These are phyloP conservation scores for Hirtodrosophila alboralis DNA, from an alignment of 2,888 invertebrate genomes.

Conservation along the genomic window DNA sequence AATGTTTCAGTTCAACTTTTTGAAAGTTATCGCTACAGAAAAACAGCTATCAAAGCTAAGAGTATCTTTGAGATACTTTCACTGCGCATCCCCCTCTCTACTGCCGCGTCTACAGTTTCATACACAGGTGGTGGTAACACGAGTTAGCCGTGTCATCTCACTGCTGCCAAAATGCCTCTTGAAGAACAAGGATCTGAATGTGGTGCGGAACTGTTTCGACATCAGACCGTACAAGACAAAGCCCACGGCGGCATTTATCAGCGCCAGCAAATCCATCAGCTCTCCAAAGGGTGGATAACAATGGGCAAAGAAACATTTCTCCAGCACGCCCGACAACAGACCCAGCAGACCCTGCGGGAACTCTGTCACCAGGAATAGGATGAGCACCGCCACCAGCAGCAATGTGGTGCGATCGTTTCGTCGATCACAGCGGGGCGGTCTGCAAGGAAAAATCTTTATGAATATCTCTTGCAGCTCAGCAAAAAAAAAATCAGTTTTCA, in stretches of 20 bases:
- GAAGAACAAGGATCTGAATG: constrained; percentile 89
- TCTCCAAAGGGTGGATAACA: constrained; percentile 94
- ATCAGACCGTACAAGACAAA: constrained; percentile 97
- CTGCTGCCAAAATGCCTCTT: constrained; percentile 86
- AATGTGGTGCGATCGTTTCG: constrained; percentile 94
- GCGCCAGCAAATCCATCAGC: constrained; percentile 94
- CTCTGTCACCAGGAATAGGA: constrained; percentile 94
- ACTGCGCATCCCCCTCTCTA: not conserved
- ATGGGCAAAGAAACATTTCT: constrained; percentile 89
- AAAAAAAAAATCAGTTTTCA: not conserved
- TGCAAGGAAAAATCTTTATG: too few relatives aligned
- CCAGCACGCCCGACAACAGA: constrained; percentile 88
- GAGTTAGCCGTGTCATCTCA: constrained; percentile 83
- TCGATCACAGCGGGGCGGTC: constrained; percentile 87
- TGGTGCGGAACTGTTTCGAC: constrained; percentile 95
- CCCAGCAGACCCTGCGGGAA: constrained; percentile 93
- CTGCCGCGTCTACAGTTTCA: constrained; percentile 34
- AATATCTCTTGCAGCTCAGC: too few relatives aligned
- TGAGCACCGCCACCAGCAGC: constrained; percentile 93
- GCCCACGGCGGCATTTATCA: constrained; percentile 96
- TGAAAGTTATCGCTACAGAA: constrained; percentile 37
- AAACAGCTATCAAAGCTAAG: constrained; percentile 9
- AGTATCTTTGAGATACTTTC: constrained; percentile 34
- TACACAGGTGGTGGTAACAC: constrained; percentile 83
- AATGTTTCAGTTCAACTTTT: constrained; percentile 56